A percentile compares a stretch with the other conserved stretches of the same genome.
These are phyloP conservation scores for Eupristina koningsbergeri DNA, from an alignment of 1,140 invertebrate species.

Conservation along the genomic window DNA sequence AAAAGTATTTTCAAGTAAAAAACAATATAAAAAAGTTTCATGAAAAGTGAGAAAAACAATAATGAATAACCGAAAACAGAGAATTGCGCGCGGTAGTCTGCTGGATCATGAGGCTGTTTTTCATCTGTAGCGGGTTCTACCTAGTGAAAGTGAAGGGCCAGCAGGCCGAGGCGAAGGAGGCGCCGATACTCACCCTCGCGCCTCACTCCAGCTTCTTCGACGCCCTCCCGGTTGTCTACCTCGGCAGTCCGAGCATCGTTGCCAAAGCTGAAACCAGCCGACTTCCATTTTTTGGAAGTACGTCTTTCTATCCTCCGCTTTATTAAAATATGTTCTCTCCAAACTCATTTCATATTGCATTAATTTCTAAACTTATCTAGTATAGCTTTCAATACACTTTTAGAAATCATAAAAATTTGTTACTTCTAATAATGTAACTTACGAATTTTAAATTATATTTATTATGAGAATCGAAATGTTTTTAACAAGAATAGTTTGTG, in stretches of 20 bases:
- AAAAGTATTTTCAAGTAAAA: background rate
- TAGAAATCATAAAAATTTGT: no score
- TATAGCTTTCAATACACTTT: no score
- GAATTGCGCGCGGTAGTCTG: constrained; percentile 76
- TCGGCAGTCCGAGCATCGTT: constrained; percentile 89
- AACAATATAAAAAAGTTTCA: background rate
- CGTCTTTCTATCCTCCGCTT: constrained; percentile 63
- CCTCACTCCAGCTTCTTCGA: constrained; percentile 95
- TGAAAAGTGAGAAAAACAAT: constrained; percentile 34
- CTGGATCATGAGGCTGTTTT: constrained; percentile 82
- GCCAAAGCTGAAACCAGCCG: constrained; percentile 86
- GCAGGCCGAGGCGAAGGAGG: constrained; percentile 79
- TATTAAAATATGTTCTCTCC: background rate
- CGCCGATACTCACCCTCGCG: constrained; percentile 89
- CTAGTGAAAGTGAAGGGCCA: constrained; percentile 81
- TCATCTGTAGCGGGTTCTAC: constrained; percentile 87
- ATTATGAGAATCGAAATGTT: no score
- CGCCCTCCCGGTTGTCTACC: constrained; percentile 85
- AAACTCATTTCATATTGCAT: no score
- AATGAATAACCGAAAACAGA: constrained; percentile 64
- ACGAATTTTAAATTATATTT: no score
- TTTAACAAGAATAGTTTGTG: no score
- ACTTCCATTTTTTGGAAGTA: constrained; percentile 92
- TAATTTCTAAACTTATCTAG: no score
- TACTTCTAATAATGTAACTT: no score